Base-by-base conservation (phyloP, 2,113 vertebrate genomes). In the Lipophrys pholis region DNA sequence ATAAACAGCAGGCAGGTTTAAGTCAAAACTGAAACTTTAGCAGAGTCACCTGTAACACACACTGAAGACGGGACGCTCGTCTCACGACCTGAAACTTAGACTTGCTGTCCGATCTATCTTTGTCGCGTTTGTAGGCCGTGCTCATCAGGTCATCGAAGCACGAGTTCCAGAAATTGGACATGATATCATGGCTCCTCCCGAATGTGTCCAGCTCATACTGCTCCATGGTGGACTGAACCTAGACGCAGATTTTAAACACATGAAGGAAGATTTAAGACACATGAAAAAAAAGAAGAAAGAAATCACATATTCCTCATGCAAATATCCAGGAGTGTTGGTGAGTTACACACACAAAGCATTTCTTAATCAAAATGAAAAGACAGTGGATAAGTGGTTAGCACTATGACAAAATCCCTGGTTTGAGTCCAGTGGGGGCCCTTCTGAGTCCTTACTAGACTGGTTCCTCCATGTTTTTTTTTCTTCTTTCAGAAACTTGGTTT, bases 131-230 rank as follows among this genome's bases (percentile, higher is more conserved):
- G 64, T 94, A 92, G 0, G 94, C 94, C 0, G 95, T 95, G 90
- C 95, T 98, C 97, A 99, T 99, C 62, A 99, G 93, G 50, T 94
- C 94, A 3, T 99, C 98, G 0, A 97, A 99, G 73, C 97, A 98
- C 30, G 97, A 95, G 4, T 99, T 99, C 98, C 98, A 99, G 91
- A 99, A 99, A 54, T 94, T 95, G 7, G 97, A 99, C 97, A 99
- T 99, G 85, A 96, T 96, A 85, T 99, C 94, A 0, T 99, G 98
- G 82, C 97, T 96, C 88, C 95, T 95, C 7, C 95, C 95, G 0
- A 99, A 99, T 0, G 94, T 99, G 90, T 99, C 97, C 87, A 95
- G 91, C 79, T 97, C 96, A 5, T 97, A 99, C 84, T 97, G 95
- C 7, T 95, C 94, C 96, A 97, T 97, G 60, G 94, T 93, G 63